Conservation (phyloP, 1,140 invertebrate genomes). For the Drosophila mojavensis region DNA sequence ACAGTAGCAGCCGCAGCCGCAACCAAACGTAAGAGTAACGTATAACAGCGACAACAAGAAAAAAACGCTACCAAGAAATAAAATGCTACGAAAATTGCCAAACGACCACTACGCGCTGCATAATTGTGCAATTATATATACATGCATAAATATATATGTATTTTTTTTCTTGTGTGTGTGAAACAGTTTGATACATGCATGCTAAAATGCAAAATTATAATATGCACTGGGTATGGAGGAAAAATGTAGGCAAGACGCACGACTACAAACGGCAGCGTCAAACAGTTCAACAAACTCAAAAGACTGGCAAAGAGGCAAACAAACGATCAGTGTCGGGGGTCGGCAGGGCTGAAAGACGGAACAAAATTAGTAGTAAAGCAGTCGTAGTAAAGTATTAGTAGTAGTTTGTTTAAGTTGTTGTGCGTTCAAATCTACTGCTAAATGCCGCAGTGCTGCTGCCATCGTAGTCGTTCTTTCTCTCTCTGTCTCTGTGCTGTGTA, state of each 20-base stretch:
- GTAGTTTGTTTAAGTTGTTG: conserved; percentile 22
- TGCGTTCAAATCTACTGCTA: conserved; percentile 55
- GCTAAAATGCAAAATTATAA: conserved; percentile 68
- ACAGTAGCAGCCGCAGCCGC: conserved; percentile 39
- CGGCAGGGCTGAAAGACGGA: conserved; percentile 11
- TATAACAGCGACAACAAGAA: conserved; percentile 19
- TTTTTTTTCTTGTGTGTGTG: conserved; percentile 48
- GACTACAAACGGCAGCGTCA: conserved; percentile 20
- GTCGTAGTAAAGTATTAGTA: conserved; percentile 8
- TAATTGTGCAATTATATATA: conserved; percentile 76
- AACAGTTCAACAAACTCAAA: conserved; percentile 62
- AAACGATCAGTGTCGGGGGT: conserved; percentile 16
- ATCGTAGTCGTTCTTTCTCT: background rate
- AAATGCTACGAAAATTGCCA: conserved; percentile 50
- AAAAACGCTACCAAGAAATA: conserved; percentile 16
- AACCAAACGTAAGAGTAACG: conserved; percentile 40
- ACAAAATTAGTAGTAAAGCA: conserved; percentile 22
- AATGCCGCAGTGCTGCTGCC: conserved; percentile 26
- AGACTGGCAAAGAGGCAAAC: conserved; percentile 33
- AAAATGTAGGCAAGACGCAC: conserved; percentile 29
- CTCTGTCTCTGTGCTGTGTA: conserved; percentile 61
- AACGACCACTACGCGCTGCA: conserved; percentile 65
- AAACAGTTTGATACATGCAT: conserved; percentile 59
- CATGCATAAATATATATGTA: conserved; percentile 24
- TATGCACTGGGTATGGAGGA: conserved; percentile 56